Base-by-base conservation (phyloP, 92 coral and sea anemone species). In the Parazoanthus darwini region DNA sequence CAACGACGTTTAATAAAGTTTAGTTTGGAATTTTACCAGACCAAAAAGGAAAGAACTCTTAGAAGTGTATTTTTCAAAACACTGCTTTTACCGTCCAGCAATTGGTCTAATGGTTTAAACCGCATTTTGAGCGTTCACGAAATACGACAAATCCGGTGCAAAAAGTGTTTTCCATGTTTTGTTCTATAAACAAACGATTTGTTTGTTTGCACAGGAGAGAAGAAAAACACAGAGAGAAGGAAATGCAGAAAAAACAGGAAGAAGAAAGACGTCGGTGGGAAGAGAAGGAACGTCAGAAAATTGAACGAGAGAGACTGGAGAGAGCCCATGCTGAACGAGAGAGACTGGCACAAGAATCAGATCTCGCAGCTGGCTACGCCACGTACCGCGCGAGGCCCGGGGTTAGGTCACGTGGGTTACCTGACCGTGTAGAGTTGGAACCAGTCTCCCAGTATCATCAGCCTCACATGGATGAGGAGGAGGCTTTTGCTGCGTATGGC, bases 341-440 rank as follows among this genome's bases (percentile, higher is more conserved):
- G 68, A 85, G 89, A 59, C 71, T 36, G 9, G n/a, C 78, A 38
- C 87, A 70, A 16, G 81, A 76, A 70, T 85, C 86, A 51, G 92
- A 89, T 15, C 88, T 81, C 67, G 84, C 88, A 11, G 91, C 90
- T 83, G 91, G 93, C 9, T 91, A 88, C 85, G 58, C 93, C 46
- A 94, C 93, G 18, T 94, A 85, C 89, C 96, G 96, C 85, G 39
- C 93, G 58, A 91, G 91, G 74, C 82, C 94, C 72, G 86, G 89
- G 88, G 67, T 75, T 13, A 84, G 63, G 59, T 46, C 87, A 25
- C 87, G 87, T 11, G 42, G 42, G 5, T 42, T 44, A 26, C 79
- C 87, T 29, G 79, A 84, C 0, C 87, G 66, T 20, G 79, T 70
- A 20, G 79, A 84, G 42, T 42, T 38, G 20, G 79, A 84, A 71